Evolutionary conservation across 2,888 invertebrate species (phyloP).

Genomic region (Protodeltote pygarga): DNA sequence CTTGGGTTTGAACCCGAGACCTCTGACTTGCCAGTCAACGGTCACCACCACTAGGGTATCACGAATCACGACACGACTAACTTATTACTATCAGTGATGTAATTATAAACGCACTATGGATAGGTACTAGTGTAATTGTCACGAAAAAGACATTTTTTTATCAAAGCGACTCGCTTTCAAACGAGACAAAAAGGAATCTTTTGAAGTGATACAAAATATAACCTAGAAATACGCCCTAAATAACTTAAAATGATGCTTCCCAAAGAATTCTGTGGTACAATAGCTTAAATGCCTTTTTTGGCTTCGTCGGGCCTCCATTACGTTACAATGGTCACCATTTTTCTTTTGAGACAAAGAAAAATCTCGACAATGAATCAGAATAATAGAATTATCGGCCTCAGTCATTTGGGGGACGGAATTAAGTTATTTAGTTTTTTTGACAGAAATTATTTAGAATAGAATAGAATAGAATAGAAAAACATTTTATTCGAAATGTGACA

Average conservation of each 20-base stretch:
- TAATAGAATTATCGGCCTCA: conserved; percentile 56
- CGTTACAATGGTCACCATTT: conserved; percentile 55
- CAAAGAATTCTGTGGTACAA: conserved; percentile 47
- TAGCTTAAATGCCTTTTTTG: conserved; percentile 48
- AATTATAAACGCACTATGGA: too few species aligned
- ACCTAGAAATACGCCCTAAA: conserved; percentile 29
- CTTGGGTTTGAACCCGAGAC: too few species aligned
- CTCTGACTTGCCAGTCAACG: too few species aligned
- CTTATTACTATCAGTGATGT: too few species aligned
- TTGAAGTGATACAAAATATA: conserved; percentile 7
- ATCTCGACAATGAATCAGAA: conserved; percentile 53
- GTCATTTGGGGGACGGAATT: conserved; percentile 48
- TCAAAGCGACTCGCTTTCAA: too few species aligned
- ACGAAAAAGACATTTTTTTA: conserved; percentile 1
- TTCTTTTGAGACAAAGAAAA: conserved; percentile 61
- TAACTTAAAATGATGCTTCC: conserved; percentile 38
- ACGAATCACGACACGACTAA: too few species aligned
- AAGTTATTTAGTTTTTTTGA: conserved; percentile 29
- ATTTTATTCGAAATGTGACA: too few species aligned
- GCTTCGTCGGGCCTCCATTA: conserved; percentile 51
- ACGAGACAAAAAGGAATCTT: too few species aligned
- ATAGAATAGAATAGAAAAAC: too few species aligned
- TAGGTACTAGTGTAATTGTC: conserved; percentile 10
- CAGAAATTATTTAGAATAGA: too few species aligned
- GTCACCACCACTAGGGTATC: too few species aligned